These are phyloP conservation scores for Campodea augens DNA, from an alignment of 1,140 invertebrate genomes.

Conservation along the genomic window DNA sequence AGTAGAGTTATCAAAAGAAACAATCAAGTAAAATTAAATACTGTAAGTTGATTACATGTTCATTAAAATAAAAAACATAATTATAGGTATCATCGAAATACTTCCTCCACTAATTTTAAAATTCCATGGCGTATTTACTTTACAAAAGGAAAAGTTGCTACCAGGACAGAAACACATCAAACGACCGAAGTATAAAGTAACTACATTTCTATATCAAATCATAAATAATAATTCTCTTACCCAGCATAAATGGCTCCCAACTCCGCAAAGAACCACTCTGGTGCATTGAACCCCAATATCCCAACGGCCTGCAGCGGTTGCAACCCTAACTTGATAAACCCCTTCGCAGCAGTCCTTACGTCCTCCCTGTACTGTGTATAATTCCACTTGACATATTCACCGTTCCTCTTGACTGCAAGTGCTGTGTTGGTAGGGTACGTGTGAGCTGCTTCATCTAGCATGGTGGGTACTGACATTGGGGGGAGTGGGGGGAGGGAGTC, in stretches of 20 bases:
- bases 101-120: no score
- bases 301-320: constrained; percentile 60
- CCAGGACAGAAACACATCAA: no score
- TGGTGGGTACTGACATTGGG: constrained; percentile 55
- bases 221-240: no score
- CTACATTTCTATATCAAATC: no score
- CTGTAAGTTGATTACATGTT: no score
- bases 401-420: constrained; percentile 36
- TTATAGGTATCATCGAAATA: no score
- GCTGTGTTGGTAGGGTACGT: constrained; percentile 48
- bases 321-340: constrained; percentile 68
- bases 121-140: no score
- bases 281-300: constrained; percentile 78
- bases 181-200: no score
- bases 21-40: no score
- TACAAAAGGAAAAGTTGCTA: no score
- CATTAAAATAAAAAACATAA: no score
- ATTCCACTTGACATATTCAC: constrained; percentile 34
- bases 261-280: constrained; percentile 76
- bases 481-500: constrained; percentile 28
- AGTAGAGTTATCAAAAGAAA: no score
- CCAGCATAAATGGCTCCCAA: constrained; percentile 79
- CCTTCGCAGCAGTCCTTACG: constrained; percentile 58
- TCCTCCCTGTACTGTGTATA: constrained; percentile 42
- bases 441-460: constrained; percentile 40